Evolutionary conservation across 2,888 invertebrate species (phyloP), one percentile per base, ranked within the genome.

Genomic region (Lutraria lutraria): DNA sequence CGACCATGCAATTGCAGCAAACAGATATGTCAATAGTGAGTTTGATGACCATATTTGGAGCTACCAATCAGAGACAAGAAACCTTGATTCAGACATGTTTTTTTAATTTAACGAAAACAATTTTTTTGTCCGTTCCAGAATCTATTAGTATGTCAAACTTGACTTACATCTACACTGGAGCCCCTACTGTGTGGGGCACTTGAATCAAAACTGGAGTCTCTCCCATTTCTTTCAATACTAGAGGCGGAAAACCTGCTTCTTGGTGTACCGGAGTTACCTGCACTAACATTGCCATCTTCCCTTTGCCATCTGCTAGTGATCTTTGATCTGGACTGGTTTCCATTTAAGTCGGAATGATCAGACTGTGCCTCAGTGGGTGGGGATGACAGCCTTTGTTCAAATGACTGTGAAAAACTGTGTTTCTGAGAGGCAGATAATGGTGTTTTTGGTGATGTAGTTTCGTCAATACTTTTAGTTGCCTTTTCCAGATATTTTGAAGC

Each of bases 121-220:
- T 43, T 2, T 43, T 43, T 43, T 8, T n/a, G n/a, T n/a, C n/a
- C n/a, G n/a, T n/a, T n/a, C n/a, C n/a, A n/a, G n/a, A n/a, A n/a
- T n/a, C n/a, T n/a, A n/a, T n/a, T 8, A 43, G 43, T 4, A 43
- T 43, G 13, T 6, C 63, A 29, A 53, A 52, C 13, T 34, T 25
- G 43, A 87, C 92, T 90, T 83, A 92, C 92, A 90, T 92, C 90
- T 79, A 88, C 79, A 86, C 92, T 92, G 31, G 92, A 89, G 8
- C 88, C 88, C 31, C 89, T 88, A 54, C 87, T 91, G 60, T 90
- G 88, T 16, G 60, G 43, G 53, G 54, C 72, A 43, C 88, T 86
- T 56, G 88, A 87, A 63, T 91, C 91, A 72, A 31, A 79, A 54
- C 91, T 91, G 3, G 90, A 91, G 16, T 86, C 91, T 4, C 88